These are phyloP conservation scores for Dicrostonyx torquatus DNA, from an alignment of 2,797 vertebrate genomes.

Conservation along the genomic window DNA sequence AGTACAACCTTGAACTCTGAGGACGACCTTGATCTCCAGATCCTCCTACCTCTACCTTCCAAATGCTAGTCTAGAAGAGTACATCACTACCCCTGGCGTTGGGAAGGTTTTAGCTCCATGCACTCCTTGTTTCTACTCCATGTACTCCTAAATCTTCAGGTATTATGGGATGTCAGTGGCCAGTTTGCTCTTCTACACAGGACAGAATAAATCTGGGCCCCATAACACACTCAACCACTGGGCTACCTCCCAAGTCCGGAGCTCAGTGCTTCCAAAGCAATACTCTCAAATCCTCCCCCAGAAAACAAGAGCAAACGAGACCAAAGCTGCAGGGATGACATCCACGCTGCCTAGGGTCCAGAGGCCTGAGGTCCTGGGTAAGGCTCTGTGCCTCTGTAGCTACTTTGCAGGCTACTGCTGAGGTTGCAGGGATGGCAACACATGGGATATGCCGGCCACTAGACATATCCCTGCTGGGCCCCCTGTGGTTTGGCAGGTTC, in stretches of 20 bases:
- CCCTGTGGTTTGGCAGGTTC: background rate
- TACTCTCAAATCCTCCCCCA: background rate
- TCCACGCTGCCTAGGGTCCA: too few relatives aligned
- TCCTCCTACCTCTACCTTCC: background rate
- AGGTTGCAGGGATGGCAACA: background rate
- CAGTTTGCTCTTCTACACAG: background rate
- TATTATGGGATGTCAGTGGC: background rate
- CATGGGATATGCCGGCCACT: background rate
- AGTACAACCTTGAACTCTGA: background rate
- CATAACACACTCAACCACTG: background rate
- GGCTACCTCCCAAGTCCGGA: background rate
- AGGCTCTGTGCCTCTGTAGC: background rate
- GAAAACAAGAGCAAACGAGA: too few relatives aligned
- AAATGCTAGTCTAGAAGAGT: background rate
- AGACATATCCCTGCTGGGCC: background rate
- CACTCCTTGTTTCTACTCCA: background rate
- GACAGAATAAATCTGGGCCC: background rate
- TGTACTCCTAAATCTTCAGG: background rate
- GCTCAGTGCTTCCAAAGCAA: background rate
- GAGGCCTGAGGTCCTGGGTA: background rate
- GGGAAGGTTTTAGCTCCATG: background rate
- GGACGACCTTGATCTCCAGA: background rate
- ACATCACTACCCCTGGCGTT: background rate
- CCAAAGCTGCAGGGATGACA: fast-evolving
- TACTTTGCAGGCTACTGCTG: background rate